Evolutionary conservation across 23 tunicate genomes (phyloP).

Genomic region (Styela plicata): DNA sequence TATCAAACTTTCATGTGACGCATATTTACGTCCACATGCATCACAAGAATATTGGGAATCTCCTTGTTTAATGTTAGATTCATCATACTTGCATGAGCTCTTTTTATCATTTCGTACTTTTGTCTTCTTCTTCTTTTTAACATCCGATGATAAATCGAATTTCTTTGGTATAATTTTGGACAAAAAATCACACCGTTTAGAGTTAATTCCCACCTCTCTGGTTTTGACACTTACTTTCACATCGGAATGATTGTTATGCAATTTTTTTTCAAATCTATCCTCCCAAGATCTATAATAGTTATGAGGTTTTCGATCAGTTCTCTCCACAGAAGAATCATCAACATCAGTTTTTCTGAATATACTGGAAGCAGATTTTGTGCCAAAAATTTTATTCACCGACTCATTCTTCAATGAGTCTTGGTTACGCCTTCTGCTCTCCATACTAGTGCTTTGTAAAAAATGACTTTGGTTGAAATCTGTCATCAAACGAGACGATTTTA

Average conservation of each 20-base stretch:
- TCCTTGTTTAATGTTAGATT: background rate
- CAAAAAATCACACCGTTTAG: too few relatives aligned
- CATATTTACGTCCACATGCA: background rate
- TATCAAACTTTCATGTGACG: background rate
- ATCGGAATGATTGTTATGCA: too few relatives aligned
- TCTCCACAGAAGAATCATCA: too few relatives aligned
- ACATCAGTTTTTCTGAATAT: too few relatives aligned
- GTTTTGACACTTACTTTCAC: too few relatives aligned
- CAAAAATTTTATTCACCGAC: background rate
- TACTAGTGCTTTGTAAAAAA: background rate
- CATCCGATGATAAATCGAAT: background rate
- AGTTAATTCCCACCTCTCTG: too few relatives aligned
- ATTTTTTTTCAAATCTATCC: too few relatives aligned
- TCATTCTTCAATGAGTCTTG: background rate
- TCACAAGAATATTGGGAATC: background rate
- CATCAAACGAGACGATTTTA: too few relatives aligned
- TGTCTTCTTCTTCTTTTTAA: background rate
- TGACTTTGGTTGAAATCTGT: background rate
- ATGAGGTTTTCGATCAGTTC: too few relatives aligned
- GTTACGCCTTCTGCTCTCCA: background rate
- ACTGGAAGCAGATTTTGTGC: background rate
- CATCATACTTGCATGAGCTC: too few relatives aligned
- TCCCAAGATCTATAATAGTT: background rate
- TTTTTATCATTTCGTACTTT: background rate
- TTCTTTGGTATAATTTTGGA: background rate